Conservation (phyloP, 1,140 invertebrate genomes). For the Hyles vespertilio region DNA sequence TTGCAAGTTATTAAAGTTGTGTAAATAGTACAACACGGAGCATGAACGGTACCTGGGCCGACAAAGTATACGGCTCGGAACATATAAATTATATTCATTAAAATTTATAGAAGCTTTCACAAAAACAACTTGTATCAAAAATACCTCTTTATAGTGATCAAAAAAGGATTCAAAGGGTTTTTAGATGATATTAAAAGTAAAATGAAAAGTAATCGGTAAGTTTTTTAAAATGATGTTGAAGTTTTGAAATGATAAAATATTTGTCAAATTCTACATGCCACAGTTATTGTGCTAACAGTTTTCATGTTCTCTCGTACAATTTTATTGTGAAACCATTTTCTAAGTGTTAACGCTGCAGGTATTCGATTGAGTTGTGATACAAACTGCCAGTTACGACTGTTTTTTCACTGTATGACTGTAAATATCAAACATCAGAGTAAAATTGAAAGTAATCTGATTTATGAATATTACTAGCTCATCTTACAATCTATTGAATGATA, state of each 20-base stretch:
- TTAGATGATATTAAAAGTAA: conserved; percentile 57
- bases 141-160: conserved; percentile 72
- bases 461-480: too few species aligned
- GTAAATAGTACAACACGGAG: conserved; percentile 38
- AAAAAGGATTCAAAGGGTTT: conserved; percentile 66
- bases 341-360: conserved; percentile 2
- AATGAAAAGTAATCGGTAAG: conserved; percentile 55
- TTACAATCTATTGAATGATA: too few species aligned
- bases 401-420: too few species aligned
- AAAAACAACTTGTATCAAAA: conserved; percentile 57
- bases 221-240: conserved; percentile 68
- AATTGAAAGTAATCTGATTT: too few species aligned
- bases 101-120: conserved; percentile 44
- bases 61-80: conserved; percentile 27
- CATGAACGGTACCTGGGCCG: conserved; percentile 11
- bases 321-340: conserved; percentile 25
- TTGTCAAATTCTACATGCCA: conserved; percentile 67
- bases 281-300: conserved; percentile 32
- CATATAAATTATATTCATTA: conserved; percentile 44
- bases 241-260: conserved; percentile 67
- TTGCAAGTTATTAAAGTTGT: conserved; percentile 34
- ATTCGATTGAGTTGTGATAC: too few species aligned
- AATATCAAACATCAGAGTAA: too few species aligned
- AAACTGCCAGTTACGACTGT: too few species aligned
- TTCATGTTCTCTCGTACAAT: conserved; percentile 24